Conservation (phyloP, 2,113 vertebrate genomes). For the Pipra filicauda region DNA sequence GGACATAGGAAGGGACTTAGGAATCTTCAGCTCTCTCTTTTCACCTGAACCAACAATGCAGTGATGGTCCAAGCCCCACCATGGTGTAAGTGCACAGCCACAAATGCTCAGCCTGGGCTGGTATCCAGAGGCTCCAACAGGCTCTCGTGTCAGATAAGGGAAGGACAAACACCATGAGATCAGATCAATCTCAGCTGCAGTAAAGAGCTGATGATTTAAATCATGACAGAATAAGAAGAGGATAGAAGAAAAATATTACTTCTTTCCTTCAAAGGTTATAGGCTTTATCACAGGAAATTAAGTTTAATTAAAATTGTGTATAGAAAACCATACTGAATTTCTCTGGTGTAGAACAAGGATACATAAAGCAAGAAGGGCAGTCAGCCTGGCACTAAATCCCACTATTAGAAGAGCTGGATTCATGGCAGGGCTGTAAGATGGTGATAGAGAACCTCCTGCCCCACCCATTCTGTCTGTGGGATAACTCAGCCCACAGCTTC, state of each 20-base stretch:
- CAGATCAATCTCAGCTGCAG: not conserved
- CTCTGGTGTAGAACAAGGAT: not conserved
- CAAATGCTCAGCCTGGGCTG: not conserved
- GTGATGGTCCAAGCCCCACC: rapidly evolving
- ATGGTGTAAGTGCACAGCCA: not conserved
- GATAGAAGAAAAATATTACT: not conserved
- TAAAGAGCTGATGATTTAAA: not conserved
- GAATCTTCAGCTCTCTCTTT: not conserved
- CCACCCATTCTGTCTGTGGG: not conserved
- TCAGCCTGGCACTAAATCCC: not conserved
- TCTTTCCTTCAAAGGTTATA: not conserved
- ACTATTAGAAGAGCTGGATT: not conserved
- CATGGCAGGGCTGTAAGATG: not conserved
- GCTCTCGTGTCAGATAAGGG: not conserved
- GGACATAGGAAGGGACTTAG: not conserved
- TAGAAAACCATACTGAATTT: not conserved
- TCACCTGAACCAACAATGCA: not conserved
- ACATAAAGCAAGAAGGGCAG: not conserved
- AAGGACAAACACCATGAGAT: not conserved
- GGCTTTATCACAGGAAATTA: not conserved
- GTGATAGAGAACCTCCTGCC: not conserved
- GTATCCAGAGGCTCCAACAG: not conserved
- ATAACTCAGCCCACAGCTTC: not conserved
- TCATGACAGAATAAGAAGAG: not conserved
- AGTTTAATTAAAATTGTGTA: not conserved